Percentiles rank a stretch among this genome's conserved stretches.
Conservation (phyloP, 2,797 vertebrate genomes). For the Adrianichthys oophorus region DNA sequence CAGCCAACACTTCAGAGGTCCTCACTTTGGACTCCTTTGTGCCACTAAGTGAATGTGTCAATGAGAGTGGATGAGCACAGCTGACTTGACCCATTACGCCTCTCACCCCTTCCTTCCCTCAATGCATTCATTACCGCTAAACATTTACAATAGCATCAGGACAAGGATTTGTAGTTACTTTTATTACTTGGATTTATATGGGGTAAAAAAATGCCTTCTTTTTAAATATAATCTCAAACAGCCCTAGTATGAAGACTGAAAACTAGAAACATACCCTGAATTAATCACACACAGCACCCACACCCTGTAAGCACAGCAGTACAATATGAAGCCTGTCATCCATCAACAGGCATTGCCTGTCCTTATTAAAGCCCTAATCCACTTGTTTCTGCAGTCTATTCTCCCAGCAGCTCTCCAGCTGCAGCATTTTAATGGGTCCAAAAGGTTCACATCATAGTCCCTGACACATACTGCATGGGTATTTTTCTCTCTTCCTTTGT, state of each 20-base stretch:
- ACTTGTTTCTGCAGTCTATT: constrained; percentile 75
- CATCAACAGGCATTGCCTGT: constrained; percentile 75
- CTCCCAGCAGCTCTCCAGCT: constrained; percentile 56
- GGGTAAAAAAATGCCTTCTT: no score
- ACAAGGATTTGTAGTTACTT: constrained; percentile 13
- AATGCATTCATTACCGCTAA: constrained; percentile 13
- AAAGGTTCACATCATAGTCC: constrained; percentile 17
- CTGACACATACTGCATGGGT: not conserved
- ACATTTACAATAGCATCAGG: constrained; percentile 45
- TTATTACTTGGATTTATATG: not conserved
- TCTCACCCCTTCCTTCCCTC: constrained; percentile 27
- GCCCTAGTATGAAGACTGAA: constrained; percentile 19
- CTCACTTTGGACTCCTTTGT: constrained; percentile 58
- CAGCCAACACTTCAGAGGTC: constrained; percentile 50
- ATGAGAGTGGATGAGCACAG: constrained; percentile 36
- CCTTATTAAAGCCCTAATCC: constrained; percentile 78
- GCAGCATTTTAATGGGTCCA: constrained; percentile 52
- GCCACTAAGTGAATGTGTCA: constrained; percentile 45
- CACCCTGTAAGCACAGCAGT: constrained; percentile 27
- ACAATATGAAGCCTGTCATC: constrained; percentile 70
- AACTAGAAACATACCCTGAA: constrained; percentile 20
- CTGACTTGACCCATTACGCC: not conserved
- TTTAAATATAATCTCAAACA: not conserved
- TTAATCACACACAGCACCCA: constrained; percentile 27
- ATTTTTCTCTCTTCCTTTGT: constrained; percentile 1